Evolutionary conservation across 2,113 vertebrate species (phyloP), one percentile per base, ranked within the genome.

Genomic region (Saimiri boliviensis): DNA sequence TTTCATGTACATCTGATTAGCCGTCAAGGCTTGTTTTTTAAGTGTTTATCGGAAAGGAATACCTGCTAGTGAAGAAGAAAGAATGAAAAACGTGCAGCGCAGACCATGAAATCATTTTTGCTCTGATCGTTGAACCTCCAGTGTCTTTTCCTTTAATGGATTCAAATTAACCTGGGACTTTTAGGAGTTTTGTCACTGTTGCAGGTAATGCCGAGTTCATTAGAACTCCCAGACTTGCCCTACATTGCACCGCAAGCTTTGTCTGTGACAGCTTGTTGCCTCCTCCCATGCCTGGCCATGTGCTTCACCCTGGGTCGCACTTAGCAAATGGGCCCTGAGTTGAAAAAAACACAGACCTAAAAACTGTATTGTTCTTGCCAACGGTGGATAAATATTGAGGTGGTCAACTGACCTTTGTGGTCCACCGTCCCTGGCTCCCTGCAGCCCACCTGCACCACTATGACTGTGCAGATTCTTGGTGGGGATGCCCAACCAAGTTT

Each of bases 21-120:
- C 37, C 6, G 0, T 25, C 86, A 89, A 56, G 23, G 20, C 35
- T 88, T 93, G n/a, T 81, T 82, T 85, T 71, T 54, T 88, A 42
- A 85, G 19, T 37, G 40, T 42, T 89, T 54, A 13, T 7, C 82
- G 68, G 73, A 93, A 93, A 82, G 16, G 49, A 93, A 87, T 80
- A 37, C 11, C 30, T 47, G n/a, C 47, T 60, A 23, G 56, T 27
- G n/a, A 92, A 82, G 63, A 68, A 83, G 68, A 87, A 74, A 10
- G 42, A 79, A 76, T n/a, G 21, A 84, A 76, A 49, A 96, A 52
- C 3, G 2, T 14, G 23, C 8, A 14, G 20, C 10, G 45, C 70
- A 71, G 74, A 87, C 25, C 20, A 25, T 27, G 47, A 93, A 92
- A 81, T 89, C 82, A 52, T 81, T 93, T 32, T 20, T 6, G 10